These are phyloP conservation scores for Rhabdomys dilectus DNA, from an alignment of 2,113 vertebrate genomes.

Conservation along the genomic window DNA sequence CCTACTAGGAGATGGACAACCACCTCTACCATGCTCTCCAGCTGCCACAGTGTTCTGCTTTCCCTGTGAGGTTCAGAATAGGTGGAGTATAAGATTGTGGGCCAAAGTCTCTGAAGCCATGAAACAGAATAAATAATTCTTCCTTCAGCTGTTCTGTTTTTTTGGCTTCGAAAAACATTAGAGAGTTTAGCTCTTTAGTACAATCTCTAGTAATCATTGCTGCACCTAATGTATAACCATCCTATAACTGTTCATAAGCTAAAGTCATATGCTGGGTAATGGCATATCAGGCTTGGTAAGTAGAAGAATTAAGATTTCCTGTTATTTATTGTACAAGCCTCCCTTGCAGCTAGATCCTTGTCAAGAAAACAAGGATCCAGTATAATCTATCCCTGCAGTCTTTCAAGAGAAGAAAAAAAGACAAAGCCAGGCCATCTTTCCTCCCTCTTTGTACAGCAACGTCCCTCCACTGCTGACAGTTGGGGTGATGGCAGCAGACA, in stretches of 20 bases:
- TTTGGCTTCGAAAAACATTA: no score
- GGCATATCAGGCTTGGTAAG: neutral
- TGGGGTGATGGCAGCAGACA: neutral
- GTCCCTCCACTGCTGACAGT: neutral
- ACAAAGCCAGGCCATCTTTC: neutral
- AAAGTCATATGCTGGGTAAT: neutral
- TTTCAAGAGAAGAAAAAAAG: neutral
- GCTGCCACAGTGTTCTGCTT: no score
- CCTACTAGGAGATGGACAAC: no score
- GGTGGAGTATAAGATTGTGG: neutral
- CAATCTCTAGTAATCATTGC: neutral
- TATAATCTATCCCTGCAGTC: neutral
- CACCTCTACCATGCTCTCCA: neutral
- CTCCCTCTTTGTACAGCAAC: neutral
- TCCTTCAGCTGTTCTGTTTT: neutral
- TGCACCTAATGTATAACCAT: neutral
- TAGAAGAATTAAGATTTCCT: neutral
- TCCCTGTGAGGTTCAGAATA: neutral
- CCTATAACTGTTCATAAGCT: neutral
- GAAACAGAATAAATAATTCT: neutral
- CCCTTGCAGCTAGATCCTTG: slow-evolving; percentile 30
- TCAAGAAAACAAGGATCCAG: neutral
- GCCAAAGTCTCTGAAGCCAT: neutral
- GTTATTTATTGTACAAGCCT: neutral
- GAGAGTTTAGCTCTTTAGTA: neutral